A percentile compares a stretch with the other conserved stretches of the same genome.
Conservation (phyloP, 2,888 invertebrate species). For the Cantharis lateralis region DNA sequence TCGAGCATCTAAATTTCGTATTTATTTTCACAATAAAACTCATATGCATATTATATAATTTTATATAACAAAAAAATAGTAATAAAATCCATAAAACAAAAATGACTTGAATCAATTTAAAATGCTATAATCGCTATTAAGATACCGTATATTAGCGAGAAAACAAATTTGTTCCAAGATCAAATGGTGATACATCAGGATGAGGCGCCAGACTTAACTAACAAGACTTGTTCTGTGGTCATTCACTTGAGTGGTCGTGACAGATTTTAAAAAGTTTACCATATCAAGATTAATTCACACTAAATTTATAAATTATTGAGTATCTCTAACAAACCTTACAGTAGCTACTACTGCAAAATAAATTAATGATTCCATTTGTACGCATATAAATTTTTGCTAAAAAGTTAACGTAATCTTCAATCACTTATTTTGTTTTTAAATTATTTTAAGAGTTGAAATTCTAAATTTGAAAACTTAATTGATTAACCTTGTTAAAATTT, state of each 20-base stretch:
- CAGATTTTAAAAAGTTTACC: slow-evolving; percentile 3
- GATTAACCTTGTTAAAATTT: slow-evolving; percentile 22
- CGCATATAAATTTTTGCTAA: not conserved
- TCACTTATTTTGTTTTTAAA: not conserved
- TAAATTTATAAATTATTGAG: not conserved
- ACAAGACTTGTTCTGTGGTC: slow-evolving; percentile 35
- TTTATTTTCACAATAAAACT: not conserved
- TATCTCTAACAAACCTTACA: slow-evolving; percentile 7
- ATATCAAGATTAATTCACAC: slow-evolving; percentile 6
- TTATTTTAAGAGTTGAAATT: not conserved
- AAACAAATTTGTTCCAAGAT: slow-evolving; percentile 33
- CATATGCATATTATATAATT: not conserved
- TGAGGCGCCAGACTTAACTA: slow-evolving; percentile 34
- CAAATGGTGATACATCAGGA: slow-evolving; percentile 28
- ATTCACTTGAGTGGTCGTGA: slow-evolving; percentile 25
- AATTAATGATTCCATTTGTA: slow-evolving; percentile 22
- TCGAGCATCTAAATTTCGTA: not conserved
- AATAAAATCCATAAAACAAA: not conserved
- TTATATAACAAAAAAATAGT: not conserved
- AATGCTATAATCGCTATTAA: not conserved
- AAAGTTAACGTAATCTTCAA: not conserved
- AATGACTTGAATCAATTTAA: not conserved
- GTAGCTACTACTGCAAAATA: slow-evolving; percentile 27
- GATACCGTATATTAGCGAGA: slow-evolving; percentile 10
- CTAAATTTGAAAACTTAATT: slow-evolving; percentile 17